phyloP scores from a whole-genome alignment of 2,888 invertebrate genomes.

The Plusia festucae region DNA sequence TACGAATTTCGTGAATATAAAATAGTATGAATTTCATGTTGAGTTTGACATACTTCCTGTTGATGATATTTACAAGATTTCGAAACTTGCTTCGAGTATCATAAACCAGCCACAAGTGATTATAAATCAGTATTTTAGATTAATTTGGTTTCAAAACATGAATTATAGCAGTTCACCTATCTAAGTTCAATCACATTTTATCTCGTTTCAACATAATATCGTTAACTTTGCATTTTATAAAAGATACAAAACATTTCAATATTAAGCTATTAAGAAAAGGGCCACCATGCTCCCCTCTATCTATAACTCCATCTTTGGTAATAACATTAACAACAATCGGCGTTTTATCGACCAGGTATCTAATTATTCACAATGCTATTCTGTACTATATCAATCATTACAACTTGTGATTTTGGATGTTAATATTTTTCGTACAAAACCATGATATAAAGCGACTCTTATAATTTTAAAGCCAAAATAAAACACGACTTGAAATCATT shows the following conservation, averaged over 20 bases:
- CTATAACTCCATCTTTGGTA: slow-evolving; percentile 87
- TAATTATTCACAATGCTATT: slow-evolving; percentile 70
- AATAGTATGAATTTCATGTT: slow-evolving; percentile 43
- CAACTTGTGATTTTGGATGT: slow-evolving; percentile 56
- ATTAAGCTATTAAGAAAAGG: slow-evolving; percentile 84
- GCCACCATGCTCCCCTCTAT: slow-evolving; percentile 73
- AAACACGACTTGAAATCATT: slow-evolving; percentile 47
- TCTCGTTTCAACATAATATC: slow-evolving; percentile 81
- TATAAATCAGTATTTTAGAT: slow-evolving; percentile 46
- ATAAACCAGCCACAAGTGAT: slow-evolving; percentile 41
- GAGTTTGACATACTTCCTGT: slow-evolving; percentile 45
- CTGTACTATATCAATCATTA: slow-evolving; percentile 68
- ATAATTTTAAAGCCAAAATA: slow-evolving; percentile 55
- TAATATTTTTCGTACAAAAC: slow-evolving; percentile 50
- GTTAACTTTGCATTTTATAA: slow-evolving; percentile 83
- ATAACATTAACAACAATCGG: slow-evolving; percentile 84
- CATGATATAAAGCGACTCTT: slow-evolving; percentile 49
- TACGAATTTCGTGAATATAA: slow-evolving; percentile 51
- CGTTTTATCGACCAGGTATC: slow-evolving; percentile 76
- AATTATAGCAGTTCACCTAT: slow-evolving; percentile 56
- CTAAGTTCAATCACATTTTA: slow-evolving; percentile 86
- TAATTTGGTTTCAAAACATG: slow-evolving; percentile 54
- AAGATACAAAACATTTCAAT: slow-evolving; percentile 86
- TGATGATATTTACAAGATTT: slow-evolving; percentile 59
- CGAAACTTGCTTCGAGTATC: slow-evolving; percentile 40